Evolutionary conservation across 2,888 invertebrate genomes (phyloP).

Genomic region (Zygogramma bicolorata): DNA sequence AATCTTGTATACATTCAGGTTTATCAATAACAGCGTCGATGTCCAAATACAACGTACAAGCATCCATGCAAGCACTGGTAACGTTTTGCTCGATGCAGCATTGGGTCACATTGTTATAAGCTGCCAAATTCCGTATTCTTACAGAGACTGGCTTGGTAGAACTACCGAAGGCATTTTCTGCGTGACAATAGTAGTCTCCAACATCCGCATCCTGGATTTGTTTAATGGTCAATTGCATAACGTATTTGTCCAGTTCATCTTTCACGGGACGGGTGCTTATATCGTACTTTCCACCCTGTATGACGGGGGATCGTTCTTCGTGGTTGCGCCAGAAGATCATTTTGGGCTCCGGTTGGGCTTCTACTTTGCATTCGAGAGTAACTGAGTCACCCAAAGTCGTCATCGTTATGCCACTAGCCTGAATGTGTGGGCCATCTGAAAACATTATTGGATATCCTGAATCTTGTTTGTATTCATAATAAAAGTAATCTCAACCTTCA

Average conservation of each 20-base stretch:
- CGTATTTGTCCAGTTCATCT: slow-evolving; percentile 77
- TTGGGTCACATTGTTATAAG: slow-evolving; percentile 78
- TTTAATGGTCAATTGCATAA: slow-evolving; percentile 81
- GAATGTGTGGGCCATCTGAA: slow-evolving; percentile 81
- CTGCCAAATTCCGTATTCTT: slow-evolving; percentile 70
- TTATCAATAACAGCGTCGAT: slow-evolving; percentile 85
- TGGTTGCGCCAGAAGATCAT: slow-evolving; percentile 87
- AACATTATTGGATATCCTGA: too few relatives aligned
- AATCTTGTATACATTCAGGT: slow-evolving; percentile 84
- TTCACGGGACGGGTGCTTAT: slow-evolving; percentile 73
- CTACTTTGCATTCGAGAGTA: slow-evolving; percentile 81
- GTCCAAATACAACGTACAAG: slow-evolving; percentile 86
- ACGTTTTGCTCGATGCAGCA: slow-evolving; percentile 88
- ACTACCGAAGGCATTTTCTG: slow-evolving; percentile 85
- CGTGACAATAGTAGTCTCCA: slow-evolving; percentile 85
- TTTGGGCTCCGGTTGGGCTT: slow-evolving; percentile 83
- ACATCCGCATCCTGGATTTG: slow-evolving; percentile 76
- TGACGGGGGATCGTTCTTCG: slow-evolving; percentile 79
- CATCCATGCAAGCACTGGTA: slow-evolving; percentile 81
- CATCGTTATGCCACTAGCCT: slow-evolving; percentile 83
- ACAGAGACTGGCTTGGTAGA: slow-evolving; percentile 81
- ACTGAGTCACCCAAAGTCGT: slow-evolving; percentile 82
- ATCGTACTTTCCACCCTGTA: slow-evolving; percentile 81
- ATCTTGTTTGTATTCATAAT: too few relatives aligned
- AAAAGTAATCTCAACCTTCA: too few relatives aligned